A percentile compares a stretch with the other conserved stretches of the same genome.
These are phyloP conservation scores for Antechinus flavipes DNA, from an alignment of 2,113 vertebrate species.

Conservation along the genomic window DNA sequence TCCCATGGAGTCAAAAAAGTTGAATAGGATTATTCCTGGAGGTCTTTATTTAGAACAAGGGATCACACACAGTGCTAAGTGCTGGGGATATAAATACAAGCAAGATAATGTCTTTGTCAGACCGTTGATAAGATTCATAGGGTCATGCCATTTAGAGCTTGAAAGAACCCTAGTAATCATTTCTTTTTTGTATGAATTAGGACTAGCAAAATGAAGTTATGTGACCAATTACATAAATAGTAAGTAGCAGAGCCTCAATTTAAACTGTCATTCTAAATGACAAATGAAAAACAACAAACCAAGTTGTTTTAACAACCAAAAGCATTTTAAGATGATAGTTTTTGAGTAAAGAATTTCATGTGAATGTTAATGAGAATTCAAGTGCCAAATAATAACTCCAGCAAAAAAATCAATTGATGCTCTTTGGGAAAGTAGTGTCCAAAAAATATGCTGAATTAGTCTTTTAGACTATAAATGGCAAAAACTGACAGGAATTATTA, in stretches of 20 bases:
- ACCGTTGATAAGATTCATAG: neutral
- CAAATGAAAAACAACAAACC: neutral
- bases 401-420: neutral
- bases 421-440: neutral
- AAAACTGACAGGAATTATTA: neutral
- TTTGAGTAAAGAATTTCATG: too few relatives aligned
- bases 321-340: neutral
- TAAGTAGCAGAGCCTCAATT: neutral
- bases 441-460: neutral
- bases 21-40: neutral
- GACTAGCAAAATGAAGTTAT: neutral
- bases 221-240: slow-evolving; percentile 2
- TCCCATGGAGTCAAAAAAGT: neutral
- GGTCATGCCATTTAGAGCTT: neutral
- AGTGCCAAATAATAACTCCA: neutral
- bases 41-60: neutral
- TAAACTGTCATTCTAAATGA: neutral
- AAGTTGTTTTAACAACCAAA: neutral
- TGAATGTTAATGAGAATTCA: neutral
- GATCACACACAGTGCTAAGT: neutral
- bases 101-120: neutral
- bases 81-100: neutral
- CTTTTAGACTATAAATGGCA: neutral
- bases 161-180: neutral
- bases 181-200: slow-evolving; percentile 6